Evolutionary conservation across 2,797 vertebrate species (phyloP).

Genomic region (Sarcoramphus papa): DNA sequence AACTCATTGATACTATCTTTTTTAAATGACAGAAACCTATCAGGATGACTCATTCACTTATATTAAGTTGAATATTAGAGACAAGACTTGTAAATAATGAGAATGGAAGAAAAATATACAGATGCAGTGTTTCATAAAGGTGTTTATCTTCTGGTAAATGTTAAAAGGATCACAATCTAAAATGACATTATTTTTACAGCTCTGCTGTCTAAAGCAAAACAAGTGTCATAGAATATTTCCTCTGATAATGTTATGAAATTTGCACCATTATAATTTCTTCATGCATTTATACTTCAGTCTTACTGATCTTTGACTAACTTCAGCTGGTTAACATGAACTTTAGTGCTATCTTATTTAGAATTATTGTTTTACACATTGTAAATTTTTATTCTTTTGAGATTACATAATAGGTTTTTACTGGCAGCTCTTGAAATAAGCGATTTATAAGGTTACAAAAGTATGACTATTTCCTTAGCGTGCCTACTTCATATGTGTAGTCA

Average conservation of each 20-base stretch:
- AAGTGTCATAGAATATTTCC: background rate
- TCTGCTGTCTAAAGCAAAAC: background rate
- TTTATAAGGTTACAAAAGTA: background rate
- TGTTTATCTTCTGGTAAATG: background rate
- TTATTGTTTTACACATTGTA: background rate
- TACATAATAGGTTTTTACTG: background rate
- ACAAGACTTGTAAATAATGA: background rate
- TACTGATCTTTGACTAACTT: background rate
- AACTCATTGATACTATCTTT: background rate
- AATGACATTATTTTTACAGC: background rate
- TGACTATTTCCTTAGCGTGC: background rate
- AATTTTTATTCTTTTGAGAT: conserved; percentile 5
- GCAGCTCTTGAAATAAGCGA: background rate
- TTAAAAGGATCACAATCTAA: background rate
- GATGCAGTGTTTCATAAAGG: background rate
- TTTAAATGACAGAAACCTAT: background rate
- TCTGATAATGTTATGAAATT: background rate
- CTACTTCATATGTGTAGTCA: background rate
- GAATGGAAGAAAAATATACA: background rate
- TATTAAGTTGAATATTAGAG: background rate
- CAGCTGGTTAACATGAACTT: background rate
- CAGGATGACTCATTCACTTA: background rate
- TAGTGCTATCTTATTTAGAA: background rate
- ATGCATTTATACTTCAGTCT: background rate
- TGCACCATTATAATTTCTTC: background rate